Conservation (phyloP, 2,113 vertebrate genomes). For the Gymnocephalus cernua region DNA sequence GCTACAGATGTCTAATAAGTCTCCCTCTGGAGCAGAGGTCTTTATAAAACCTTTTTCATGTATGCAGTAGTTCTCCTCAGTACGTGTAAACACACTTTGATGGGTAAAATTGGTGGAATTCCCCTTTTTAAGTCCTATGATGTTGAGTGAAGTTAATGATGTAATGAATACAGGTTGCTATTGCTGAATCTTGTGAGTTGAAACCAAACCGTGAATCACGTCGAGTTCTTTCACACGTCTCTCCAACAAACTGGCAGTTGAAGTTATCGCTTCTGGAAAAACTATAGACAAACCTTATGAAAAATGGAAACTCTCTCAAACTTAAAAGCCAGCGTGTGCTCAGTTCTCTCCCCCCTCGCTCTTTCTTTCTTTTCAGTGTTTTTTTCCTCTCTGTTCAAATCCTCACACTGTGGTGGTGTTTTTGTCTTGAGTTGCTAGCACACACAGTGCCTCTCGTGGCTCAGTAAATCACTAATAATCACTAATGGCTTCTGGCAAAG, state of each 20-base stretch:
- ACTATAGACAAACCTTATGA: conserved; percentile 24
- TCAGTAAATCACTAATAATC: conserved; percentile 61
- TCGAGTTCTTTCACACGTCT: not conserved
- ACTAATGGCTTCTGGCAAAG: conserved; percentile 67
- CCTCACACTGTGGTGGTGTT: conserved; percentile 36
- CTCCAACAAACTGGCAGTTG: conserved; percentile 7
- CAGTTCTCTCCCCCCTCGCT: conserved; percentile 7
- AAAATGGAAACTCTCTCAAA: conserved; percentile 37
- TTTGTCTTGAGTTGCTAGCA: conserved; percentile 24
- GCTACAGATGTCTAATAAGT: not conserved
- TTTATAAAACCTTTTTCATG: not conserved
- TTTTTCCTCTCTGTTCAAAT: conserved; percentile 25
- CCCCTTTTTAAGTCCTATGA: conserved; percentile 1
- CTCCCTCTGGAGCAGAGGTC: not conserved
- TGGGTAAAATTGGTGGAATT: not conserved
- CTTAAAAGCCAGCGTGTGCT: conserved; percentile 29
- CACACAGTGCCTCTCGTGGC: conserved; percentile 36
- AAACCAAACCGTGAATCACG: conserved; percentile 8
- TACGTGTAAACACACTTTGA: conserved; percentile 6
- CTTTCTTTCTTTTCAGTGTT: conserved; percentile 8
- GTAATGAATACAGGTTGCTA: not conserved
- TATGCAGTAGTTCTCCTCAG: not conserved
- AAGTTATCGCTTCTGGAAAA: conserved; percentile 38
- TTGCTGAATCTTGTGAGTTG: conserved; percentile 3
- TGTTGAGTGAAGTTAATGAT: conserved; percentile 13